Evolutionary conservation across 1,140 invertebrate species (phyloP).

Genomic region (Gyrodactylus bullatarudis): DNA sequence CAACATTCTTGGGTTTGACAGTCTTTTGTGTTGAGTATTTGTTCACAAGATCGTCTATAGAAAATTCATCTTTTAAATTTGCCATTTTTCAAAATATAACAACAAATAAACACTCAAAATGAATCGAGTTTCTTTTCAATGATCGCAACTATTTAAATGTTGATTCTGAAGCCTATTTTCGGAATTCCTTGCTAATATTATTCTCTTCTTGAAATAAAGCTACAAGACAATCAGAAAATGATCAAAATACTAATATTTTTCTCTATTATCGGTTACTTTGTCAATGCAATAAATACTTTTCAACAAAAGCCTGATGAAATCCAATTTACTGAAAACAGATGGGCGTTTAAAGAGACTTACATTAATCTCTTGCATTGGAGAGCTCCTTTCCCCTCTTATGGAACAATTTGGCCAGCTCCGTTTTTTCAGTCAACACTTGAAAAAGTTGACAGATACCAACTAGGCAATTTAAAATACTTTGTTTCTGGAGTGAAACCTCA

Average conservation of each 20-base stretch:
- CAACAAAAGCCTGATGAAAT: background rate
- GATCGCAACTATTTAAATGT: no score
- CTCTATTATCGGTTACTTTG: no score
- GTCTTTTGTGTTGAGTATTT: background rate
- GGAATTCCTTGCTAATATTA: no score
- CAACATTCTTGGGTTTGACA: background rate
- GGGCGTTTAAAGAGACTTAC: background rate
- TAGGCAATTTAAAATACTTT: background rate
- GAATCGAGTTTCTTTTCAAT: no score
- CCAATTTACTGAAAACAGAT: background rate
- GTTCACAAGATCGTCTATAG: background rate
- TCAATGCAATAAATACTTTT: background rate
- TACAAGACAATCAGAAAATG: no score
- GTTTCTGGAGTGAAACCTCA: no score
- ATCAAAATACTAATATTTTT: no score
- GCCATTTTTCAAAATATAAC: no score
- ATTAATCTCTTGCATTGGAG: background rate
- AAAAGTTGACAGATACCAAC: background rate
- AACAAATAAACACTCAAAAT: no score
- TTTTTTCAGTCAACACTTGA: background rate
- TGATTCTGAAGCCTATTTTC: no score
- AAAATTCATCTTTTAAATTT: background rate
- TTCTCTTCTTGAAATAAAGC: no score
- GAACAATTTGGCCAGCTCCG: background rate
- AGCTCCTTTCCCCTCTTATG: slow-evolving; percentile 1